Base-by-base conservation (phyloP, 2,888 invertebrate genomes). In the Empis stercorea region DNA sequence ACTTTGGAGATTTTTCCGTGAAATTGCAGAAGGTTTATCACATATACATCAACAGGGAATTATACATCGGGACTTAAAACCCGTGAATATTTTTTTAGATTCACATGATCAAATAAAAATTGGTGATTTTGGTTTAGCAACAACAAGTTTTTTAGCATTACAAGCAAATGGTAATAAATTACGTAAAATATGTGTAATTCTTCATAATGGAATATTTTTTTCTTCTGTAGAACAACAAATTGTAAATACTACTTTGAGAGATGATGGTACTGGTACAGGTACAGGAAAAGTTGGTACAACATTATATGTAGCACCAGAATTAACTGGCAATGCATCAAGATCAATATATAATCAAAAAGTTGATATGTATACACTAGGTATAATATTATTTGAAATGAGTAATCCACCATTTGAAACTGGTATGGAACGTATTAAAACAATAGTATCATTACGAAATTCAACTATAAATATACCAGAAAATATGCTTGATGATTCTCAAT, bases 41-140 rank as follows among this genome's bases (percentile, higher is more conserved):
- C 91, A 96, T 64, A 93, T 96, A 44, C 96, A 96, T 66, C 86
- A 88, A 56, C 86, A 92, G 65, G 91, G 91, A 40, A 85, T 87
- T 76, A 87, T 87, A 47, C 87, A 92, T 63, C 72, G 88, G 44
- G 88, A 89, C 59, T 64, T 88, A 53, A 89, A 88, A 62, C 87
- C 88, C 0, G 92, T 86, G 0, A 97, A 97, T 63, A 92, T 97
- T 60, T 96, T 97, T 68, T 76, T 99, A 63, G 95, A 95, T 63
- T 84, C 82, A 2, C 85, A 87, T 56, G 94, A 95, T 69, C 91
- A 92, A 64, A 93, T 68, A 2, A 97, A 97, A 74, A 97, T 97
- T 54, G 97, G 96, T 11, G 97, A 97, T 69, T 97, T 97, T 67
- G 97, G 97, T 13, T 73, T 97, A 3, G 96, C 97, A 0, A 95